These are phyloP conservation scores for Ascidia mentula DNA, from an alignment of 23 tunicate species.

Conservation along the genomic window DNA sequence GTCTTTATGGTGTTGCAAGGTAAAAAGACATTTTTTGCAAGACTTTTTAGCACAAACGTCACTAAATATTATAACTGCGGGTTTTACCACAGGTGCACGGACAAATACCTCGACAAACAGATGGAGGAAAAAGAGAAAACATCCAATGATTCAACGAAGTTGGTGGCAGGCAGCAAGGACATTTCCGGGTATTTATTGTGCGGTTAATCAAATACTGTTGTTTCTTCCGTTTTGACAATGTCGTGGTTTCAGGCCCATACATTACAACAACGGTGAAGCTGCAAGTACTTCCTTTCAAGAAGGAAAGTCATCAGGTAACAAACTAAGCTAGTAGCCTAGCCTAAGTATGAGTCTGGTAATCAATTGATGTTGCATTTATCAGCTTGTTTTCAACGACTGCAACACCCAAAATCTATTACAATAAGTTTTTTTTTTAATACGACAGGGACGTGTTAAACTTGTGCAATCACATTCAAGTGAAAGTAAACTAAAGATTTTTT, in stretches of 20 bases:
- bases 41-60: not conserved
- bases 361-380: no score
- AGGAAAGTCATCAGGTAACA: not conserved
- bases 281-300: not conserved
- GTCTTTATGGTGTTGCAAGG: constrained; percentile 42
- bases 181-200: not conserved
- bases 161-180: not conserved
- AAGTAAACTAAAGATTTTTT: no score
- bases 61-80: not conserved
- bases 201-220: not conserved
- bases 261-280: constrained; percentile 5
- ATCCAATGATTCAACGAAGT: not conserved
- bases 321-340: no score
- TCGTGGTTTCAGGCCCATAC: not conserved
- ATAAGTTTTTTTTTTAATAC: no score
- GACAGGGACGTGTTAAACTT: no score
- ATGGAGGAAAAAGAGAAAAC: not conserved
- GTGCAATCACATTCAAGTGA: no score
- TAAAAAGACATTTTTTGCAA: not conserved
- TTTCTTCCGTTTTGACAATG: no score
- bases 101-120: not conserved
- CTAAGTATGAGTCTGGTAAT: no score
- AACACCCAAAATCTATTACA: no score
- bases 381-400: no score
- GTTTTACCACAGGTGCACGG: constrained; percentile 13